Base-by-base conservation (phyloP, 2,113 vertebrate genomes). In the Desmodus rotundus region DNA sequence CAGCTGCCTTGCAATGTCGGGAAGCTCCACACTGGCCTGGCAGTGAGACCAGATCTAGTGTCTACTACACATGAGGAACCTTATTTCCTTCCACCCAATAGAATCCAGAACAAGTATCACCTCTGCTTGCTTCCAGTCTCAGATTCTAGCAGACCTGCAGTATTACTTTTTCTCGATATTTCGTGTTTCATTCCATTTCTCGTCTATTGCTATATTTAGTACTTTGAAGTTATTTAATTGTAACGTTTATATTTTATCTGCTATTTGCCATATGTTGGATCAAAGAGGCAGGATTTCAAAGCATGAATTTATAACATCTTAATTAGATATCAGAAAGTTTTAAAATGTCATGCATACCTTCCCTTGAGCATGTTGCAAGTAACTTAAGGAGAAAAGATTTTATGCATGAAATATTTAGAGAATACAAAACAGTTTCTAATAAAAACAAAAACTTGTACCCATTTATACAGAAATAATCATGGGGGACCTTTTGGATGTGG, bases 281-380 rank as follows among this genome's bases (percentile, higher is more conserved):
- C 72, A 85, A 77, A 96, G 92, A 91, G 10, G 28, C 15, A 76
- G 82, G 24, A 36, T 89, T 68, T 43, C 33, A 94, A 83, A 77
- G 83, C 54, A 19, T 95, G 78, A 82, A 91, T 94, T 93, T 89
- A 50, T 76, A 84, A 56, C 43, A 50, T 94, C 61, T 91, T 96
- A 85, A 88, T 74, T 94, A 73, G 85, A 11, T 56, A 65, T 89
- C 82, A 87, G 73, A 43, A 77, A 91, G 24, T 93, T 93, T 63
- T 91, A 93, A 93, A 97, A 94, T 94, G 47, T 63, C 81, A 91
- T 26, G 8, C 24, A 33, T 76, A 76, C 36, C 58, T 41, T 78
- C 52, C 12, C 86, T 10, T 78, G 81, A 91, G 47, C 36, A 86
- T 16, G 82, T 63, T 90, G 45, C 54, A 83, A 89, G n/a, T 88